Base-by-base conservation (phyloP, 1,140 invertebrate species). In the Sitobion miscanthi region DNA sequence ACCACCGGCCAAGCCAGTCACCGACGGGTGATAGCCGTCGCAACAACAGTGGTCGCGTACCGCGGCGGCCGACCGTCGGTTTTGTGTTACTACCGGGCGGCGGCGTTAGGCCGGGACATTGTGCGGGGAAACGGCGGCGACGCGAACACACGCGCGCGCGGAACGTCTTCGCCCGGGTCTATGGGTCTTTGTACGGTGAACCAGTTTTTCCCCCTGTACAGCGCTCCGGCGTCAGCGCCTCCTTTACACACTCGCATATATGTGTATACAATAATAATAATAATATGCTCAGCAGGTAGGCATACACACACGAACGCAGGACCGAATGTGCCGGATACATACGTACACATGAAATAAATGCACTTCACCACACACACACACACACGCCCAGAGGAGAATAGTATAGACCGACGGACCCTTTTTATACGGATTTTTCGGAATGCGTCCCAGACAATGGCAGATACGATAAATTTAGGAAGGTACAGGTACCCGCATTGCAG, bases 101-200 rank as follows among this genome's bases (percentile, higher is more conserved):
- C 23, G 3, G 17, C 20, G n/a, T 25, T 30, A 20, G 35, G 38
- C 23, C 23, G 8, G n/a, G n/a, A 38, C n/a, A n/a, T 47, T 8
- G 87, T 21, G 87, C 30, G 88, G 52, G n/a, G 88, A 4, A 57
- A 14, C 35, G 35, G 25, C 35, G 35, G 35, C 54, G 21, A 52
- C 21, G 20, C 23, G 20, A 20, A 49, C 90, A 82, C 90, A 49
- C 69, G n/a, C 82, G 23, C 77, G n/a, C 82, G 35, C 82, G 82
- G 91, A 86, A 93, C 91, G 91, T 92, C 91, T 92, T 92, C 91
- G 77, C n/a, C 91, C 91, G 91, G 91, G 91, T 86, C 91, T 86
- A 42, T 57, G 91, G 91, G 91, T 93, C 91, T 93, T 93, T 93
- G 91, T 93, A 93, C 91, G 91, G 57, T 93, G 91, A 93, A 93